Evolutionary conservation across 2,888 invertebrate genomes (phyloP).

Genomic region (Trisateles emortualis): DNA sequence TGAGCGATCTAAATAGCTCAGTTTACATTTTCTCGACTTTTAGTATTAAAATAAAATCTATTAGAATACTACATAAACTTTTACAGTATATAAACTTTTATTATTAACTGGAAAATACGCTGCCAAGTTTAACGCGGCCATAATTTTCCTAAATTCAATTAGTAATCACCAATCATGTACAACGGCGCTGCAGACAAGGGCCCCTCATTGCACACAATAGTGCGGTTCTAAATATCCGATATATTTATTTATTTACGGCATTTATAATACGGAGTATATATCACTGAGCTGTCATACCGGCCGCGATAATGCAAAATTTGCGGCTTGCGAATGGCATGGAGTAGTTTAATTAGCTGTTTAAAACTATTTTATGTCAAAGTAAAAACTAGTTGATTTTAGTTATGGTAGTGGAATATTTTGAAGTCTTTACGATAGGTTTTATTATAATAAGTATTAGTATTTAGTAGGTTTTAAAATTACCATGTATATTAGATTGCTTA

Average conservation of each 20-base stretch:
- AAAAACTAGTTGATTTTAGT: too few species aligned
- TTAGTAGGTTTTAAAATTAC: too few species aligned
- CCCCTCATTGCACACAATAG: constrained; percentile 74
- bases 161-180: constrained; percentile 39
- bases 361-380: too few species aligned
- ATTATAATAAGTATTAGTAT: too few species aligned
- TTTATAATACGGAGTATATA: constrained; percentile 86
- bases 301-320: constrained; percentile 86
- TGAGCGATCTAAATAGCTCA: too few species aligned
- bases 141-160: constrained; percentile 40
- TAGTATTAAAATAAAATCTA: too few species aligned
- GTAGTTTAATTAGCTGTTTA: constrained; percentile 33
- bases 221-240: constrained; percentile 83
- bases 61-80: too few species aligned
- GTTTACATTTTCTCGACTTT: too few species aligned
- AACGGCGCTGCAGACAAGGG: constrained; percentile 60
- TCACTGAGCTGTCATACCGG: constrained; percentile 82
- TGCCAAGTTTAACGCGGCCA: constrained; percentile 2
- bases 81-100: too few species aligned
- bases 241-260: constrained; percentile 86
- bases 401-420: too few species aligned
- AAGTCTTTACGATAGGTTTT: too few species aligned
- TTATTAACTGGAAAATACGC: not conserved
- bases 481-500: too few species aligned
- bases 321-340: constrained; percentile 59